A percentile compares a stretch with the other conserved stretches of the same genome.
Conservation (phyloP, 1,140 invertebrate species). For the Gryllus bimaculatus region DNA sequence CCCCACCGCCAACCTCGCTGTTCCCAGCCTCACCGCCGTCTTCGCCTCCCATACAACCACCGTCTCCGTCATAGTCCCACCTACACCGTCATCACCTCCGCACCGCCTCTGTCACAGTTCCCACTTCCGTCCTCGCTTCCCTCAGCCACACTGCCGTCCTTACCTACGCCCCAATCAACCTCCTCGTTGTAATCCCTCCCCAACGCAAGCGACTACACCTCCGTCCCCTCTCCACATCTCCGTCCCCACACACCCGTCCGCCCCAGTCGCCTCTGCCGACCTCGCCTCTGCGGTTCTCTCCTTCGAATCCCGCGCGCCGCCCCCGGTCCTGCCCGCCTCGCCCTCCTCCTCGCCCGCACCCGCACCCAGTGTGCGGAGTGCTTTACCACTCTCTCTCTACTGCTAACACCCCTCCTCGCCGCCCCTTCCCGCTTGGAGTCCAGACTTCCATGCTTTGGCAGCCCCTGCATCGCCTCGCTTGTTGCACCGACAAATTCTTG, state of each 20-base stretch:
- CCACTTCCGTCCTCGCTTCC: background rate
- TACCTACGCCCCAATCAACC: background rate
- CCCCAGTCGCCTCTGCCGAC: conserved; percentile 6
- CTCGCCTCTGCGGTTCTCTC: background rate
- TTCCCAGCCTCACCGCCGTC: background rate
- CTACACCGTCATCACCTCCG: background rate
- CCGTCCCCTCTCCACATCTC: background rate
- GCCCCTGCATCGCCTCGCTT: background rate
- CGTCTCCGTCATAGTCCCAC: background rate
- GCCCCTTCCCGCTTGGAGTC: background rate
- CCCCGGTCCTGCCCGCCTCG: background rate
- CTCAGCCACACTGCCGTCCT: background rate
- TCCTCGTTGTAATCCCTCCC: background rate
- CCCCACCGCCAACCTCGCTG: background rate
- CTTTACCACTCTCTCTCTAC: background rate
- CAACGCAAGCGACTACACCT: background rate
- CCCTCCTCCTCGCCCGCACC: background rate
- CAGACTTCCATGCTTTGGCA: background rate
- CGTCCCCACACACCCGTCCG: background rate
- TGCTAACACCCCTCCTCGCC: conserved; percentile 9
- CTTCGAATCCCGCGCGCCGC: conserved; percentile 7
- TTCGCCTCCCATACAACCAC: background rate
- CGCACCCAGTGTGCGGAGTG: background rate
- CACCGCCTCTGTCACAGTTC: background rate
- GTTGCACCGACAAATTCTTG: too few relatives aligned